Evolutionary conservation across 2,888 invertebrate species (phyloP), one percentile per base, ranked within the genome.

Genomic region (Dicyrtomina minuta): DNA sequence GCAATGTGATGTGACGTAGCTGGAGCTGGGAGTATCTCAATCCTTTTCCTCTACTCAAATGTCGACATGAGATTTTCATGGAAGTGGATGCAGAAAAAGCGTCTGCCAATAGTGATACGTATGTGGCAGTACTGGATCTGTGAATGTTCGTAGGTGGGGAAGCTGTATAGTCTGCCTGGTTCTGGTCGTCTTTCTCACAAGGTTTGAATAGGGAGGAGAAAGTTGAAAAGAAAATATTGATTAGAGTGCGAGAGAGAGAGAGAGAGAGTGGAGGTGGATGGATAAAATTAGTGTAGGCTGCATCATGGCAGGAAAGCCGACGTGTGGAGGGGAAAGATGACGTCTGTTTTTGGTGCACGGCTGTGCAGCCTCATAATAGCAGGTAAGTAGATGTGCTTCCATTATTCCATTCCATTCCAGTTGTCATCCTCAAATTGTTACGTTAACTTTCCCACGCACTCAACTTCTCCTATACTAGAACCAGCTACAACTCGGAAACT

Each of bases 141-240:
- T n/a, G n/a, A n/a, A n/a, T n/a, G n/a, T n/a, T n/a, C n/a, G n/a
- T n/a, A n/a, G n/a, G n/a, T n/a, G n/a, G 10, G 12, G 13, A 51
- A 3, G 22, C 51, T 20, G 1, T 51, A 51, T n/a, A n/a, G 3
- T 17, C 51, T 2, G 20, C 20, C 20, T 51, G 8, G 3, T 8
- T 33, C 4, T 33, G 8, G 33, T 33, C 4, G 3, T 33, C 33
- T 33, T 33, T 33, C 33, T 33, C 33, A 8, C 33, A 33, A n/a
- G 15, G 15, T 17, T 39, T 27, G 41, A 41, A 58, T 17, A 64
- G 46, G 49, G 15, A 46, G 33, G 62, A 58, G 60, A 59, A 64
- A 64, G 69, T 66, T 43, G 60, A 66, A 64, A 67, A 70, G 67
- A 58, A 67, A 66, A 41, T 68, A 62, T 62, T 46, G 68, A 70